Evolutionary conservation across 2,797 vertebrate species (phyloP).

Genomic region (Atherinosoma microstoma): DNA sequence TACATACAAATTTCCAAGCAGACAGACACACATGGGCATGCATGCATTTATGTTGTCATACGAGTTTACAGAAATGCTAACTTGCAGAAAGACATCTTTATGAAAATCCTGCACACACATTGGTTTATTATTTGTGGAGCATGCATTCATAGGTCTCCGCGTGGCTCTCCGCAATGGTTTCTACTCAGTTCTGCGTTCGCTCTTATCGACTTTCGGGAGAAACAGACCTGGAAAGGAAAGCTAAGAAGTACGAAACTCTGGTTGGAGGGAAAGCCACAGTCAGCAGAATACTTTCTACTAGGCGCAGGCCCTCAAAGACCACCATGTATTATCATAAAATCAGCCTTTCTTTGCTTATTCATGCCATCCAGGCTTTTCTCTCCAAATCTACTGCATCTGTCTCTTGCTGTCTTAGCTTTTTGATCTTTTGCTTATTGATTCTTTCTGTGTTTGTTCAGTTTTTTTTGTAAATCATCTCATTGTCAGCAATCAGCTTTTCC

Average conservation of each 20-base stretch:
- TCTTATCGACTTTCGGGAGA: slow-evolving; percentile 73
- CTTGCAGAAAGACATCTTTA: slow-evolving; percentile 32
- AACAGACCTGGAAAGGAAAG: slow-evolving; percentile 56
- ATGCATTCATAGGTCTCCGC: slow-evolving; percentile 51
- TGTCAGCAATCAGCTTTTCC: slow-evolving; percentile 70
- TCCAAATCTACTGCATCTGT: slow-evolving; percentile 4
- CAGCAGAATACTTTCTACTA: slow-evolving; percentile 66
- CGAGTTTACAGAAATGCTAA: slow-evolving; percentile 6
- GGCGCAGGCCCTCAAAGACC: slow-evolving; percentile 59
- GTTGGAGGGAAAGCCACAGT: slow-evolving; percentile 65
- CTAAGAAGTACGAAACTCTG: slow-evolving; percentile 69
- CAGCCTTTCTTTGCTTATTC: slow-evolving; percentile 22
- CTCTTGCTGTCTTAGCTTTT: slow-evolving; percentile 17
- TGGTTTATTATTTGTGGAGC: slow-evolving; percentile 50
- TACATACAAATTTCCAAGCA: slow-evolving; percentile 27
- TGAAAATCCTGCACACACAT: slow-evolving; percentile 29
- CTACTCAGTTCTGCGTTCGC: slow-evolving; percentile 56
- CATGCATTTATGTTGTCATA: slow-evolving; percentile 14
- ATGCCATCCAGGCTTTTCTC: slow-evolving; percentile 50
- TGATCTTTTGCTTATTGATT: slow-evolving; percentile 15
- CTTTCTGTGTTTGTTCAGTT: slow-evolving; percentile 1
- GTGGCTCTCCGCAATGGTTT: slow-evolving; percentile 55
- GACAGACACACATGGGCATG: neutral
- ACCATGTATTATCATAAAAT: slow-evolving; percentile 65
- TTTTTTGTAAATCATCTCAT: slow-evolving; percentile 38